phyloP scores from a whole-genome alignment of 1,140 invertebrate species.

The Drosophila mojavensis region DNA sequence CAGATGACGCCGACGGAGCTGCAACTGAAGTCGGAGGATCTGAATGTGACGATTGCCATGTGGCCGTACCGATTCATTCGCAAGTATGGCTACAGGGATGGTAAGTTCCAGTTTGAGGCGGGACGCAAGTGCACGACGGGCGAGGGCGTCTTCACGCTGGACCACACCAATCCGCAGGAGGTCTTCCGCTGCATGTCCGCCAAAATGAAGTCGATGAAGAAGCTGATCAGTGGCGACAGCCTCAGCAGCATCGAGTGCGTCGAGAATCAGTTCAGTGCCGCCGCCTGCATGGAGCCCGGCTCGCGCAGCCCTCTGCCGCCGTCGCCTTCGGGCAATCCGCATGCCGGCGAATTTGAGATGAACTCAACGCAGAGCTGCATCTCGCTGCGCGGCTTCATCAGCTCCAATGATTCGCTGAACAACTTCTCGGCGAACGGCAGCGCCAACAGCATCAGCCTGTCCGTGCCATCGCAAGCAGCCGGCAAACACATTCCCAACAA shows the following conservation, averaged over 20 bases:
- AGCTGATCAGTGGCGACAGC: constrained; percentile 88
- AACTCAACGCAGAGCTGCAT: constrained; percentile 72
- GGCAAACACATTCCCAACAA: constrained; percentile 79
- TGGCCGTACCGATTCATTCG: constrained; percentile 95
- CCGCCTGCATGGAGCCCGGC: constrained; percentile 89
- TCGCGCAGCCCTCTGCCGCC: constrained; percentile 90
- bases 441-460: constrained; percentile 23
- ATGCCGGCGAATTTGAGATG: constrained; percentile 63
- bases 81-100: constrained; percentile 91
- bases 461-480: constrained; percentile 62
- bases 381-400: constrained; percentile 72
- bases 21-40: constrained; percentile 88
- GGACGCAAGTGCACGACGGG: constrained; percentile 94
- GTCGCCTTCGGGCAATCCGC: constrained; percentile 86
- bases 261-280: constrained; percentile 90
- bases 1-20: constrained; percentile 90
- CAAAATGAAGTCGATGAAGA: constrained; percentile 94
- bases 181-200: constrained; percentile 91
- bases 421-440: constrained; percentile 54
- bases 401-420: constrained; percentile 78
- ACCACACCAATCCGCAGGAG: constrained; percentile 91
- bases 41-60: constrained; percentile 88
- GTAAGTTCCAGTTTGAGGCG: constrained; percentile 95
- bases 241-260: constrained; percentile 88
- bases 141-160: constrained; percentile 92